Conservation (phyloP, 2,113 vertebrate genomes). For the Prochilodus magdalenae region DNA sequence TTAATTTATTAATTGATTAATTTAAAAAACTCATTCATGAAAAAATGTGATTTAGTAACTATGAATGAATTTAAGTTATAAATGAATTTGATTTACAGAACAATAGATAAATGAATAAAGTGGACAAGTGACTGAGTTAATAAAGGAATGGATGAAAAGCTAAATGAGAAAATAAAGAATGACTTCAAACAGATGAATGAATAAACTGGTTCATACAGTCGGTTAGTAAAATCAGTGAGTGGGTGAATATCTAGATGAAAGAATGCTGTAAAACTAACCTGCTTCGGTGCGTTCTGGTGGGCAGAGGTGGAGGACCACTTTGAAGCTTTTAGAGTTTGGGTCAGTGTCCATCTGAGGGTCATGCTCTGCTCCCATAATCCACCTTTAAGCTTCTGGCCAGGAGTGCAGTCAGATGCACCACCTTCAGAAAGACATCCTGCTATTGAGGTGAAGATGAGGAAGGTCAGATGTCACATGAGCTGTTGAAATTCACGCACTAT, state of each 20-base stretch:
- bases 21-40: no score
- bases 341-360: neutral
- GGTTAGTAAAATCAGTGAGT: neutral
- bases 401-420: neutral
- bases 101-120: no score
- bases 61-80: no score
- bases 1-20: no score
- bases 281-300: slow-evolving; percentile 41
- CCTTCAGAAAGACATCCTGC: neutral
- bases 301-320: slow-evolving; percentile 53
- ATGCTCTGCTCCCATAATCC: neutral
- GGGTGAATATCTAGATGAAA: neutral
- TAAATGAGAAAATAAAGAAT: no score
- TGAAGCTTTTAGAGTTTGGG: slow-evolving; percentile 42
- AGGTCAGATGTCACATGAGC: neutral
- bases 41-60: no score
- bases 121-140: no score
- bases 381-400: neutral
- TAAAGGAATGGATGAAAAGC: neutral
- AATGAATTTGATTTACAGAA: no score
- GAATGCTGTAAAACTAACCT: slow-evolving; percentile 24
- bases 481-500: neutral
- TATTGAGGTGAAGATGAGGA: neutral
- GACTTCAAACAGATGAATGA: neutral
- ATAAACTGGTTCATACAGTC: no score